A percentile compares a stretch with the other conserved stretches of the same genome.
These are phyloP conservation scores for Alauda arvensis DNA, from an alignment of 2,797 vertebrate genomes.

Conservation along the genomic window DNA sequence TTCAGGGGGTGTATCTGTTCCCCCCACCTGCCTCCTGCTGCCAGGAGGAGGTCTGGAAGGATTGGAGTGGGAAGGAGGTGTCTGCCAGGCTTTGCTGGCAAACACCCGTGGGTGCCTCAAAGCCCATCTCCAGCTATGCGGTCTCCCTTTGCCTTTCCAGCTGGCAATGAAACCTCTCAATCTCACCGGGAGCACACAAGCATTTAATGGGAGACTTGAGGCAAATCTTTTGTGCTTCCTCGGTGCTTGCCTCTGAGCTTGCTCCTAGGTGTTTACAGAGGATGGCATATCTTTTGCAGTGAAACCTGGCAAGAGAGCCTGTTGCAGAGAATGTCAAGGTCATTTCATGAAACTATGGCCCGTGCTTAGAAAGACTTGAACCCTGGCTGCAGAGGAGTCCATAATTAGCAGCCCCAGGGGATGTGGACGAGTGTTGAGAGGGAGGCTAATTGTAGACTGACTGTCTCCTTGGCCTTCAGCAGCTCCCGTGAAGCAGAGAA, in stretches of 20 bases:
- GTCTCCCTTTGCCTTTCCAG: background rate
- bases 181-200: background rate
- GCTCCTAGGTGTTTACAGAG: conserved; percentile 5
- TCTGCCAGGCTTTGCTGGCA: conserved; percentile 13
- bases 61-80: background rate
- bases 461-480: conserved; percentile 63
- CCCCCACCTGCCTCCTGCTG: background rate
- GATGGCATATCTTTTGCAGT: background rate
- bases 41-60: background rate
- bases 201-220: background rate
- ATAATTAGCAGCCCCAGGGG: conserved; percentile 16
- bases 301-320: background rate
- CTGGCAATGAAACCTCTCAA: conserved; percentile 6
- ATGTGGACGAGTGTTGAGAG: background rate
- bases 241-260: background rate
- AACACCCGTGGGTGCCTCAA: accelerated
- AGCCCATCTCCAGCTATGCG: background rate
- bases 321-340: conserved; percentile 24
- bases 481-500: conserved; percentile 39
- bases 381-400: background rate
- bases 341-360: background rate
- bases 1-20: background rate
- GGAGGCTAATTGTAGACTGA: conserved; percentile 56
- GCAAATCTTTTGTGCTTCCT: background rate
- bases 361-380: conserved; percentile 6